phyloP scores from a whole-genome alignment of 1,140 invertebrate genomes.

The Caenorhabditis inopinata region DNA sequence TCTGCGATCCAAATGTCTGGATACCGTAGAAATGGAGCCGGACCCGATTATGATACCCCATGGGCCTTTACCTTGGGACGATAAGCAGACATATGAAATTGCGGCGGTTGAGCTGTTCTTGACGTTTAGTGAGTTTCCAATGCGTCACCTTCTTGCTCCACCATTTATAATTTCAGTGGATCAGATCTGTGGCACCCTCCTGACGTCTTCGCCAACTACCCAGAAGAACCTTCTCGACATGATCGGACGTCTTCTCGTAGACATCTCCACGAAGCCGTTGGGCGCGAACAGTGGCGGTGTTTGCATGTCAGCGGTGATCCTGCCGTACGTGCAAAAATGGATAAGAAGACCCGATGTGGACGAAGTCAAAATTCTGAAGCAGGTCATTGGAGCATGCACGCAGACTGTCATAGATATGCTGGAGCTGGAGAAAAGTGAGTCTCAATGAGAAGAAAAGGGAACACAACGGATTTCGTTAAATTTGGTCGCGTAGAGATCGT shows the following conservation, averaged over 20 bases:
- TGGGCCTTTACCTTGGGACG: constrained; percentile 27
- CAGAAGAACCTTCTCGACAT: constrained; percentile 39
- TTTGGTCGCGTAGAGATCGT: no score
- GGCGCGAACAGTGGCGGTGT: constrained; percentile 23
- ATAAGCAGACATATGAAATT: constrained; percentile 17
- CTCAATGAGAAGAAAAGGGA: no score
- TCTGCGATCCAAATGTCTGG: background rate
- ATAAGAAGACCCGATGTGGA: constrained; percentile 19
- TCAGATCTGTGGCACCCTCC: constrained; percentile 40
- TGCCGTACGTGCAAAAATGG: constrained; percentile 40
- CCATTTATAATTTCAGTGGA: constrained; percentile 36
- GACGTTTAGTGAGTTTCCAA: constrained; percentile 26
- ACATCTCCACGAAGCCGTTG: background rate
- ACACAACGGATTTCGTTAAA: no score
- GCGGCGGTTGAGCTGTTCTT: constrained; percentile 39
- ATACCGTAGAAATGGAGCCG: constrained; percentile 22
- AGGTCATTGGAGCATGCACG: constrained; percentile 41
- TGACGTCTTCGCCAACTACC: constrained; percentile 33
- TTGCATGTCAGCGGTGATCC: constrained; percentile 34
- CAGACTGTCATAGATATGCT: constrained; percentile 38
- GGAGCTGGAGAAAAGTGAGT: constrained; percentile 13
- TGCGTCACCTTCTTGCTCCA: no score
- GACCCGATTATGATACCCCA: background rate
- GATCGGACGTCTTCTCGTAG: background rate
- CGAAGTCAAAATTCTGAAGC: constrained; percentile 38